Evolutionary conservation across 2,797 vertebrate genomes (phyloP), one percentile per base, ranked within the genome.

Genomic region (Synanceia verrucosa): DNA sequence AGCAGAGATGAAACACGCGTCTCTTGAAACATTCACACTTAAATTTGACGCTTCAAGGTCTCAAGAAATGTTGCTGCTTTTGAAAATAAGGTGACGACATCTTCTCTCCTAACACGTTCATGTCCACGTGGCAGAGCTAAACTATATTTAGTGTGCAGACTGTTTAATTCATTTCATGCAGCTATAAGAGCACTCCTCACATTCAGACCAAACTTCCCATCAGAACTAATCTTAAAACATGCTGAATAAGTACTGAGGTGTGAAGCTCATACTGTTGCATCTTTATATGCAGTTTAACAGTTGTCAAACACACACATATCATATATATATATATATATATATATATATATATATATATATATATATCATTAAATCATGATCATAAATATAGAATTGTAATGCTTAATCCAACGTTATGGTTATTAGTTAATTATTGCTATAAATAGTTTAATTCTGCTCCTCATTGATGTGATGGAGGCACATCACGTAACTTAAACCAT

Each of bases 11-110:
- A 67, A 29, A 53, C n/a, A n/a, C 6, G 1, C 11, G 37, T 41
- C 24, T 56, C 53, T 58, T 43, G 4, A 69, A 71, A 75, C 83
- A 79, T 68, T 78, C 24, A 10, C 85, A 51, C 58, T 43, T 18
- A 3, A 9, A 52, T 26, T 57, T 33, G 13, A 58, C 55, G 58
- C 63, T 50, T 34, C 8, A 51, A 23, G 50, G n/a, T 57, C 23
- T 43, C 58, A 16, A n/a, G 47, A 39, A 36, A 47, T 18, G 52
- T 56, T 13, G 39, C 55, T 58, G 51, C 19, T 14, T 23, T 18
- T 21, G 37, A 34, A 18, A 58, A 33, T 2, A 18, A 47, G n/a
- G 24, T n/a, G n/a, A n/a, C n/a, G n/a, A n/a, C n/a, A 69, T 24
- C 31, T 7, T 37, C 14, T 29, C 28, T 34, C n/a, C 31, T 14